These are phyloP conservation scores for Epirrita christyi DNA, from an alignment of 2,888 invertebrate genomes.

Conservation along the genomic window DNA sequence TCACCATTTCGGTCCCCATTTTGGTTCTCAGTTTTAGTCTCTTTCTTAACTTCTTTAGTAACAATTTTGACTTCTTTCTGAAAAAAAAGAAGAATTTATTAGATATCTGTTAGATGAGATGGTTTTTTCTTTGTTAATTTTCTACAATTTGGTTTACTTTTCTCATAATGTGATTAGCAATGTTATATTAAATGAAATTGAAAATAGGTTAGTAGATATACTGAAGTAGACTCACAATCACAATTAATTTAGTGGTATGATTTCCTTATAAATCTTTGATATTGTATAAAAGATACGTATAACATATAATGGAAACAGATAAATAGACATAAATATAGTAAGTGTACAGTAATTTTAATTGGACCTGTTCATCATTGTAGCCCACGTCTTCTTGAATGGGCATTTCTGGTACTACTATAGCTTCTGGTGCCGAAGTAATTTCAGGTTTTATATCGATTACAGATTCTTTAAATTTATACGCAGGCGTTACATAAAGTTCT, in stretches of 20 bases:
- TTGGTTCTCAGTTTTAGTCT: constrained; percentile 60
- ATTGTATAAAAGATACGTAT: constrained; percentile 68
- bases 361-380: constrained; percentile 70
- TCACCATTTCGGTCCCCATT: constrained; percentile 71
- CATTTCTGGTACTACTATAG: constrained; percentile 31
- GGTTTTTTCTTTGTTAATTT: background rate
- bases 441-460: constrained; percentile 24
- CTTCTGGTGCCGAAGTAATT: constrained; percentile 29
- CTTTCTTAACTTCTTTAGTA: constrained; percentile 64
- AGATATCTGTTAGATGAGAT: background rate
- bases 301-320: constrained; percentile 70
- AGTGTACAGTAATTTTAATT: constrained; percentile 75
- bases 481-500: constrained; percentile 1
- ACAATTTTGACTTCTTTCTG: constrained; percentile 73
- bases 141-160: background rate
- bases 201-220: constrained; percentile 10
- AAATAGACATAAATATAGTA: constrained; percentile 72
- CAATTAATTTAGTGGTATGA: constrained; percentile 36
- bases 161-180: background rate
- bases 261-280: constrained; percentile 60
- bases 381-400: constrained; percentile 52
- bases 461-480: constrained; percentile 18
- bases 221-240: constrained; percentile 57
- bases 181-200: background rate
- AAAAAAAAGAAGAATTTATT: constrained; percentile 44